Base-by-base conservation (phyloP, 2,888 invertebrate genomes). In the Beris morrisii region DNA sequence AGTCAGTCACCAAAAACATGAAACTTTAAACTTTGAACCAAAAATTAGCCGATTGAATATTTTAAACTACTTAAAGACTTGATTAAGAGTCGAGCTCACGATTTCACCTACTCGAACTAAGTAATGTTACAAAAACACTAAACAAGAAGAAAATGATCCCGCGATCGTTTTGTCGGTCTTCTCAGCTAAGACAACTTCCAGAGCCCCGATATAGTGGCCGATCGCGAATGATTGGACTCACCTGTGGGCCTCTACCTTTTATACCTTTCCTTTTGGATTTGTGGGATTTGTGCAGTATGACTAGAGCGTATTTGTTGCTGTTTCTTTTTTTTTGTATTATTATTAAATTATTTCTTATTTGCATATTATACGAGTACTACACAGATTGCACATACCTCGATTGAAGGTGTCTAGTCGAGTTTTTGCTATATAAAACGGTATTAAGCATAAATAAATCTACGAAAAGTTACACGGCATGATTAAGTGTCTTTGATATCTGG, bases 181-280 rank as follows among this genome's bases (percentile, higher is more conserved):
- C 61, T 61, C 61, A 52, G 61, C 52, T 52, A 61, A 52, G 50
- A 50, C 58, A 57, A 57, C 45, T 61, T 50, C 43, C 61, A 61
- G 61, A 50, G 61, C 15, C 22, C 61, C 61, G 52, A 61, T 45
- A 50, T 38, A 46, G 61, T 61, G 61, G 38, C 28, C 54, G 59
- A 64, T 52, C 57, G 57, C 69, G 64, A 69, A 64, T 66, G 69
- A 69, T 64, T 65, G 66, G 59, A 59, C 61, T 59, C 52, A 55
- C 53, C 59, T 5, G 50, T 58, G 58, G 52, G 46, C 55, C 64
- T 64, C 66, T 59, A 66, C 64, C 69, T 69, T 69, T 66, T 69
- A 69, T 69, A 69, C 66, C 64, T 69, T 66, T 69, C 59, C 56
- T 69, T 63, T 54, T 30, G 31, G 54, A 54, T 58, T 52, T 50